Percentiles rank a stretch among this genome's conserved stretches.
Conservation (phyloP, 2,888 invertebrate genomes). For the Ophonus ardosiacus region DNA sequence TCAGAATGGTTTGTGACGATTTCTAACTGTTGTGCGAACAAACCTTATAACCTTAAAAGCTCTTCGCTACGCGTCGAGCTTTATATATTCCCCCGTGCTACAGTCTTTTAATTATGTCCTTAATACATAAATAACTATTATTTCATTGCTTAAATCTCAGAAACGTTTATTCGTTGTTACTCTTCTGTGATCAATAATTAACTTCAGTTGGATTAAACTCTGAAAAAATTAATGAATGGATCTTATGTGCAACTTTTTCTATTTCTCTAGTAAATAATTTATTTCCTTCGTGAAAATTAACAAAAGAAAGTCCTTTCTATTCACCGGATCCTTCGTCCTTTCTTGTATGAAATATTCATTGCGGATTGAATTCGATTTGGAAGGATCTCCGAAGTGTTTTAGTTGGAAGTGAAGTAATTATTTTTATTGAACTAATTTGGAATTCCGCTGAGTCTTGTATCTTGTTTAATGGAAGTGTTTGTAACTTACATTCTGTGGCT, state of each 20-base stretch:
- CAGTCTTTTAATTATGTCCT: no score
- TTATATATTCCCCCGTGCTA: no score
- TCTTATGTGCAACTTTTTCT: no score
- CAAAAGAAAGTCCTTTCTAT: background rate
- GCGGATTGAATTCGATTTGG: constrained; percentile 21
- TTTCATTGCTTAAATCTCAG: no score
- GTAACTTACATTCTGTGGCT: constrained; percentile 13
- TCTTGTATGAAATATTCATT: constrained; percentile 30
- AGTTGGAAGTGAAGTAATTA: constrained; percentile 30
- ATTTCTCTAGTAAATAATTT: background rate
- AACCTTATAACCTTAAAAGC: no score
- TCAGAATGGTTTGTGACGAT: no score
- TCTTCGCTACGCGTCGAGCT: no score
- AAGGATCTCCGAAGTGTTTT: background rate
- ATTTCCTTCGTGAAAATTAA: background rate
- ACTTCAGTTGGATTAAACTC: no score
- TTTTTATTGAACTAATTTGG: constrained; percentile 35
- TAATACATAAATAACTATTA: no score
- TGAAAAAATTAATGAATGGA: background rate
- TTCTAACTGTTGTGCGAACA: no score
- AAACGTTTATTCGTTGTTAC: no score
- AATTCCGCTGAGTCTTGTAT: constrained; percentile 28
- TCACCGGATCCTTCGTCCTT: background rate
- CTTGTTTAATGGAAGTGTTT: constrained; percentile 34
- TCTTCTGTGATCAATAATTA: no score